Conservation (phyloP, 2,888 invertebrate genomes). For the Uloborus plumipes region DNA sequence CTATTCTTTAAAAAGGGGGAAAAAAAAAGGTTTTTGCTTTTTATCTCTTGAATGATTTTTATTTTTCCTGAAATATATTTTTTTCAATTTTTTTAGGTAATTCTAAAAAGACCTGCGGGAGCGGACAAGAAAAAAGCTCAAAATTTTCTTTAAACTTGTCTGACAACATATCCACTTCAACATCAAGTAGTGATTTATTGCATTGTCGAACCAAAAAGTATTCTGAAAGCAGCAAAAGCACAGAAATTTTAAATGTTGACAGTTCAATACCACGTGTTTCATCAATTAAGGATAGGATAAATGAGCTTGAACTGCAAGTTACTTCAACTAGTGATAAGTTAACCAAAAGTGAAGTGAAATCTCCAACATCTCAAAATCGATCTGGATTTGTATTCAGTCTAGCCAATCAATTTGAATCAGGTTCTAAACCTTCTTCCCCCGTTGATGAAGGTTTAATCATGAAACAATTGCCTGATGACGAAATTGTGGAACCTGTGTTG, state of each 20-base stretch:
- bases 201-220: conserved; percentile 9
- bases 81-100: too few species aligned
- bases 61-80: too few species aligned
- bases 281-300: conserved; percentile 81
- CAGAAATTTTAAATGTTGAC: conserved; percentile 25
- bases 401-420: conserved; percentile 75
- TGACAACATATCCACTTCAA: not conserved
- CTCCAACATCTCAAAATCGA: conserved; percentile 51
- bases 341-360: conserved; percentile 53
- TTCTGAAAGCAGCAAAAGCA: conserved; percentile 32
- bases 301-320: conserved; percentile 77
- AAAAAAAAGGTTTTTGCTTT: too few species aligned
- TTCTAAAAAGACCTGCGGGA: too few species aligned
- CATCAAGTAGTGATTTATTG: not conserved
- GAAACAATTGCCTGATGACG: conserved; percentile 65
- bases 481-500: conserved; percentile 72
- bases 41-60: too few species aligned
- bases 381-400: conserved; percentile 75
- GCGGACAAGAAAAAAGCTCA: too few species aligned
- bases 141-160: not conserved
- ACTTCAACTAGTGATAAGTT: conserved; percentile 36
- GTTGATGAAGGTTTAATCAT: conserved; percentile 71
- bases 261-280: conserved; percentile 70
- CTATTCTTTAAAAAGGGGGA: too few species aligned
- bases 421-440: conserved; percentile 66